These are phyloP conservation scores for Leptestheria dahalacensis DNA, from an alignment of 1,140 invertebrate genomes.

Conservation along the genomic window DNA sequence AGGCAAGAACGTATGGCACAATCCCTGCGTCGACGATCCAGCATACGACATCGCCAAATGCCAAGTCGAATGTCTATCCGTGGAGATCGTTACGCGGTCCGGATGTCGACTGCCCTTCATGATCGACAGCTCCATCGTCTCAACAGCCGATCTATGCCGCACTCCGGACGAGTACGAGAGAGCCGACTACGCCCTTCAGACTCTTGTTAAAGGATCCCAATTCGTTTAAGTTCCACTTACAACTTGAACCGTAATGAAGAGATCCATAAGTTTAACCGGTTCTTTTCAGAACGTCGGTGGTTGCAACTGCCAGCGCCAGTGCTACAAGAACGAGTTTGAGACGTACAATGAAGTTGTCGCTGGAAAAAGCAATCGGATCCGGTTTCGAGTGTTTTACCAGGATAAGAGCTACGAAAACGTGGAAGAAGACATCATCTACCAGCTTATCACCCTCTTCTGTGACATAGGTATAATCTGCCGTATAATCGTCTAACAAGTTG, in stretches of 20 bases:
- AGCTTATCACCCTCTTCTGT: constrained; percentile 10
- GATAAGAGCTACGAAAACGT: constrained; percentile 6
- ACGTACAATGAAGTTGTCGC: background rate
- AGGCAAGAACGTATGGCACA: constrained; percentile 3
- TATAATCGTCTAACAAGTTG: too few relatives aligned
- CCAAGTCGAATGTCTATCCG: background rate
- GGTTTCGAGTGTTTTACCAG: constrained; percentile 14
- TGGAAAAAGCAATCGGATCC: background rate
- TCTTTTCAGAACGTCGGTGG: background rate
- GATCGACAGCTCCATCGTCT: background rate
- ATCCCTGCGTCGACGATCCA: constrained; percentile 6
- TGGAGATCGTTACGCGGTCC: background rate
- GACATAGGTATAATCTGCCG: constrained; percentile 14
- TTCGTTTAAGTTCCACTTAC: background rate
- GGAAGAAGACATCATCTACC: constrained; percentile 2
- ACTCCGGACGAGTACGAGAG: background rate
- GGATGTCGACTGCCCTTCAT: constrained; percentile 11
- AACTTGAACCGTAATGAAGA: background rate
- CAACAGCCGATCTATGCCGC: background rate
- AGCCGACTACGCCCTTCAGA: background rate
- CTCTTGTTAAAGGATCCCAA: background rate
- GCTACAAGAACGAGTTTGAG: constrained; percentile 1
- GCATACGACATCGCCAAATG: constrained; percentile 1
- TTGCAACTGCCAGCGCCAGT: constrained; percentile 5
- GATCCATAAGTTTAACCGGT: background rate